Conservation (phyloP, 2,113 vertebrate species). For the Corydoras maculifer region DNA sequence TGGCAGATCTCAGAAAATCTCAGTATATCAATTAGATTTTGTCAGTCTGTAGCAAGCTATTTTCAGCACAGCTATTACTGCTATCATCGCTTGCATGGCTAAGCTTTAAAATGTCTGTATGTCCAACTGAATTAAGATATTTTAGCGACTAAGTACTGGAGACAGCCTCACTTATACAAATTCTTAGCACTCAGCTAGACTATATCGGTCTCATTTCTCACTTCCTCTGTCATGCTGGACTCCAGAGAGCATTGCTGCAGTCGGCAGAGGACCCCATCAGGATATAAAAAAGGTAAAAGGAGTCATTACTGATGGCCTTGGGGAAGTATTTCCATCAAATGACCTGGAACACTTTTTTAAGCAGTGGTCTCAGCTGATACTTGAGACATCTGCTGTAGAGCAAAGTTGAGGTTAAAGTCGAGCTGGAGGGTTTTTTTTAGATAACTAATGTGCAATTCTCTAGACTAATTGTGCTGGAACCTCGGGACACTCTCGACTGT, state of each 20-base stretch:
- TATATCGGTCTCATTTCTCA: constrained; percentile 10
- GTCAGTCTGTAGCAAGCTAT: too few species aligned
- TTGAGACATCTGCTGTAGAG: constrained; percentile 56
- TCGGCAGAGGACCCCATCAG: constrained; percentile 45
- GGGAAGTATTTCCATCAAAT: constrained; percentile 59
- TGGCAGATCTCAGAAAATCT: too few species aligned
- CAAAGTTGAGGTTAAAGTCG: constrained; percentile 34
- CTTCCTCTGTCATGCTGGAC: constrained; percentile 36
- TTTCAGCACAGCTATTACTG: too few species aligned
- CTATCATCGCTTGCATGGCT: constrained; percentile 11
- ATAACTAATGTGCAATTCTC: constrained; percentile 41
- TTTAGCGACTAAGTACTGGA: constrained; percentile 20
- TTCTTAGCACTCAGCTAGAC: constrained; percentile 19
- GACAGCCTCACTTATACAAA: constrained; percentile 23
- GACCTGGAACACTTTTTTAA: constrained; percentile 62
- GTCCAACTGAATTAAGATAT: constrained; percentile 15
- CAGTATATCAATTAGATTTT: too few species aligned
- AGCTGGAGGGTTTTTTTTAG: constrained; percentile 19
- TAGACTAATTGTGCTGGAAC: constrained; percentile 43
- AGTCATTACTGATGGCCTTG: constrained; percentile 55
- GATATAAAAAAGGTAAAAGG: constrained; percentile 54
- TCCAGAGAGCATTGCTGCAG: constrained; percentile 38
- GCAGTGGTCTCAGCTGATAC: constrained; percentile 54
- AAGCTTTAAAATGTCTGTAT: constrained; percentile 5
- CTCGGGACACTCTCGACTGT: constrained; percentile 10